Evolutionary conservation across 2,113 vertebrate species (phyloP).

Genomic region (Scomber colias): DNA sequence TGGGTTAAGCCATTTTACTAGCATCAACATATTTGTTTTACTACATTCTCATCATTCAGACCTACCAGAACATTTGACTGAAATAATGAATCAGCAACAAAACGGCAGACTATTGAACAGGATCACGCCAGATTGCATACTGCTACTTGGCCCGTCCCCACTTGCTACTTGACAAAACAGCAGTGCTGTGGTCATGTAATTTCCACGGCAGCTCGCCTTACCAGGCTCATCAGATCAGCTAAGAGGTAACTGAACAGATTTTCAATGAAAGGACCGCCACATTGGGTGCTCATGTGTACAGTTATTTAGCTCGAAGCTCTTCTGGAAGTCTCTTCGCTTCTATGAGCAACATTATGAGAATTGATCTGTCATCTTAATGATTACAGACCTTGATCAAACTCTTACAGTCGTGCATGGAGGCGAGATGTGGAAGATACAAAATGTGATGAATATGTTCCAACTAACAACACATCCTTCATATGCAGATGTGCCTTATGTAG

Average conservation of each 20-base stretch:
- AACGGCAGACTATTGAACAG: not conserved
- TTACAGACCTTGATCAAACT: conserved; percentile 9
- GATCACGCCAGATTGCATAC: not conserved
- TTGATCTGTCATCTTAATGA: not conserved
- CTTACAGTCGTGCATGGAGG: not conserved
- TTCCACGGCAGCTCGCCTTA: conserved; percentile 5
- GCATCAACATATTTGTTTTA: too few relatives aligned
- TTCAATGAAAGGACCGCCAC: conserved; percentile 1
- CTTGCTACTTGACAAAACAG: not conserved
- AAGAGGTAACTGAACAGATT: not conserved
- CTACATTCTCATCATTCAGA: not conserved
- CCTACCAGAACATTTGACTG: not conserved
- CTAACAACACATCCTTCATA: not conserved
- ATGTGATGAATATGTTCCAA: not conserved
- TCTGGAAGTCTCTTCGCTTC: not conserved
- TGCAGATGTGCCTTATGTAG: conserved; percentile 1
- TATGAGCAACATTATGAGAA: conserved; percentile 5
- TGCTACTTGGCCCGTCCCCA: not conserved
- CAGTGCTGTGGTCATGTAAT: not conserved
- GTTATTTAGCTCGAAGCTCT: not conserved
- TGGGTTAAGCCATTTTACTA: not conserved
- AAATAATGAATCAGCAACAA: not conserved
- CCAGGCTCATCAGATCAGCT: conserved; percentile 16
- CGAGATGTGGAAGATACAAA: not conserved
- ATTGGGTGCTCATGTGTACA: not conserved